Percentiles rank a stretch among this genome's conserved stretches.
phyloP scores from a whole-genome alignment of 2,888 invertebrate species.

The Caenorhabditis sp. region DNA sequence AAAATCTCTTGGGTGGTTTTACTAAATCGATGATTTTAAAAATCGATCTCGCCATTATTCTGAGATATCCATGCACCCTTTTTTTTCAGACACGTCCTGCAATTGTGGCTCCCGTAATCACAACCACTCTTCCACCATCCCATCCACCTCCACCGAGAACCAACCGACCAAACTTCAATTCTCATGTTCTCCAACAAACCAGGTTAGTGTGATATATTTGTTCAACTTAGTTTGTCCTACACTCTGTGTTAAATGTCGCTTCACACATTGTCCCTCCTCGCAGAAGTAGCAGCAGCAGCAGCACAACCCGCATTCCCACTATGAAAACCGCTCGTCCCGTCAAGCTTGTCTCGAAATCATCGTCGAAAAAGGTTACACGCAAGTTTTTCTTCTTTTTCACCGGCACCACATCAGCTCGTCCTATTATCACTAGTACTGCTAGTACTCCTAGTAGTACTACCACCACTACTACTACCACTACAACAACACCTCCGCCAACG shows the following conservation, averaged over 20 bases:
- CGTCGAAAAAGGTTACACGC: conserved; percentile 32
- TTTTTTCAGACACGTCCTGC: background rate
- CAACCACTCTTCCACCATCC: conserved; percentile 14
- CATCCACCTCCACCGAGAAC: conserved; percentile 22
- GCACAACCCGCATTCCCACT: conserved; percentile 15
- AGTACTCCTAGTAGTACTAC: conserved; percentile 8
- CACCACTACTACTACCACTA: conserved; percentile 19
- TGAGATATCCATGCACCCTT: too few relatives aligned
- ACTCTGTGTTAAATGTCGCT: background rate
- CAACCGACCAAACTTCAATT: conserved; percentile 24
- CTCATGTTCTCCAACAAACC: background rate
- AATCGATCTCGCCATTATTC: too few relatives aligned
- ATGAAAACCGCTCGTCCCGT: conserved; percentile 28
- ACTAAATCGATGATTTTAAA: too few relatives aligned
- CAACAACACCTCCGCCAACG: conserved; percentile 7
- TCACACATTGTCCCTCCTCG: conserved; percentile 14
- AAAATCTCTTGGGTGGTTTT: too few relatives aligned
- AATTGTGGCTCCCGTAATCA: background rate
- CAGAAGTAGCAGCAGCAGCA: conserved; percentile 16
- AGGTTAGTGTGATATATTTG: background rate
- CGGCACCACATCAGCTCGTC: conserved; percentile 9
- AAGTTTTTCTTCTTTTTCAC: conserved; percentile 42
- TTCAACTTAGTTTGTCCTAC: background rate
- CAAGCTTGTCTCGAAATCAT: conserved; percentile 9
- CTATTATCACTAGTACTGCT: conserved; percentile 5